These are phyloP conservation scores for Mallotus villosus DNA, from an alignment of 2,797 vertebrate species.

Conservation along the genomic window DNA sequence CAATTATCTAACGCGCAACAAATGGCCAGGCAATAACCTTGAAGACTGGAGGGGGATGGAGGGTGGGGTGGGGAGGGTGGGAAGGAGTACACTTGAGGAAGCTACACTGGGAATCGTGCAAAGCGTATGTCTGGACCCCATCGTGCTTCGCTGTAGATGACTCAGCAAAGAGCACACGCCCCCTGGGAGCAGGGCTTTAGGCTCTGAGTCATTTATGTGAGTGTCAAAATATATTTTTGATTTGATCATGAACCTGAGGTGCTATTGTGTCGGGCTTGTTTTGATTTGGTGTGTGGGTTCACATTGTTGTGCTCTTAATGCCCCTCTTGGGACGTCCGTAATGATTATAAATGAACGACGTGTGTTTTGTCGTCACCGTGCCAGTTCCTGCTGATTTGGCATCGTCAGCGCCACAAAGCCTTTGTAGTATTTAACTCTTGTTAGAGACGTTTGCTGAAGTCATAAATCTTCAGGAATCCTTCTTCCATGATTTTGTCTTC, in stretches of 20 bases:
- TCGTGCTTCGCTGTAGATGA: not conserved
- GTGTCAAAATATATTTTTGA: no score
- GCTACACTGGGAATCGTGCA: constrained; percentile 15
- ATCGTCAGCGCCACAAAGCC: not conserved
- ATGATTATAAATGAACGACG: no score
- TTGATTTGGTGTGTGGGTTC: no score
- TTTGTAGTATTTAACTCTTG: constrained; percentile 33
- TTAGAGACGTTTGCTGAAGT: constrained; percentile 21
- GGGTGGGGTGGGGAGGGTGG: constrained; percentile 21
- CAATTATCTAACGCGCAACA: constrained; percentile 73
- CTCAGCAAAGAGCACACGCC: not conserved
- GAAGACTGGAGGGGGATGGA: constrained; percentile 39
- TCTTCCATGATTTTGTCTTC: not conserved
- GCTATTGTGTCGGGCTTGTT: no score
- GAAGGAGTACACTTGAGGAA: constrained; percentile 31
- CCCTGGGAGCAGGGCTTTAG: no score
- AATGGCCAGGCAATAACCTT: constrained; percentile 70
- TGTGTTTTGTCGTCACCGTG: no score
- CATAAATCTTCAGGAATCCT: constrained; percentile 13
- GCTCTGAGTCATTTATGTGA: no score
- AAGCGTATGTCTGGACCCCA: constrained; percentile 11
- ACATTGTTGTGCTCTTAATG: no score
- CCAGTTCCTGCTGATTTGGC: no score
- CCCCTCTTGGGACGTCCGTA: no score
- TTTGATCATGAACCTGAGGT: no score